phyloP scores from a whole-genome alignment of 2,797 vertebrate species.

The Danio kyathit region DNA sequence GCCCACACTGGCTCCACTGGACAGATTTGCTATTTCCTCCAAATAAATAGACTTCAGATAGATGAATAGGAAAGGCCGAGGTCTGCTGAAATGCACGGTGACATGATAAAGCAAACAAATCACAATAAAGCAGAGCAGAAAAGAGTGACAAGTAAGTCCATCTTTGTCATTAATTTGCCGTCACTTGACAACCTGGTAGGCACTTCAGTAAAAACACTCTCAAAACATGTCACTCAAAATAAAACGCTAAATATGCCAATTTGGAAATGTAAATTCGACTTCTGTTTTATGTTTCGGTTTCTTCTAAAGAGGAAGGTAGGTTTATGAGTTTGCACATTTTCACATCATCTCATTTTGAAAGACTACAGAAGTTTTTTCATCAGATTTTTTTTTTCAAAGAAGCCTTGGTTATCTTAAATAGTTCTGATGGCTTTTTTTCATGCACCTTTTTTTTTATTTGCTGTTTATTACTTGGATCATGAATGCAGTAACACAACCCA shows the following conservation, averaged over 20 bases:
- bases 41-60: constrained; percentile 36
- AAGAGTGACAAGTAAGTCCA: constrained; percentile 1
- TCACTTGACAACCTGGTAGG: constrained; percentile 1
- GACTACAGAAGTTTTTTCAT: neutral
- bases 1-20: neutral
- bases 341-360: neutral
- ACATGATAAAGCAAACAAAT: constrained; percentile 20
- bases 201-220: neutral
- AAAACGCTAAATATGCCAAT: neutral
- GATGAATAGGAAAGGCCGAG: constrained; percentile 6
- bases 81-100: constrained; percentile 8
- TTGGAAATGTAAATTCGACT: neutral
- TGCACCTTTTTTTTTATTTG: neutral
- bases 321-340: neutral
- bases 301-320: neutral
- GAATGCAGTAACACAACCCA: neutral
- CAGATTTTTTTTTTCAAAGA: neutral
- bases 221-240: neutral
- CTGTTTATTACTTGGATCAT: no score
- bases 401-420: neutral
- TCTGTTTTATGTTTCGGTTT: neutral
- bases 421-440: neutral
- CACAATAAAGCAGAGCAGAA: neutral
- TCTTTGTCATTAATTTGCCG: constrained; percentile 9
- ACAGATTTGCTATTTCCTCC: constrained; percentile 37